Conservation (phyloP, 2,888 invertebrate species). For the Zootermopsis nevadensis region DNA sequence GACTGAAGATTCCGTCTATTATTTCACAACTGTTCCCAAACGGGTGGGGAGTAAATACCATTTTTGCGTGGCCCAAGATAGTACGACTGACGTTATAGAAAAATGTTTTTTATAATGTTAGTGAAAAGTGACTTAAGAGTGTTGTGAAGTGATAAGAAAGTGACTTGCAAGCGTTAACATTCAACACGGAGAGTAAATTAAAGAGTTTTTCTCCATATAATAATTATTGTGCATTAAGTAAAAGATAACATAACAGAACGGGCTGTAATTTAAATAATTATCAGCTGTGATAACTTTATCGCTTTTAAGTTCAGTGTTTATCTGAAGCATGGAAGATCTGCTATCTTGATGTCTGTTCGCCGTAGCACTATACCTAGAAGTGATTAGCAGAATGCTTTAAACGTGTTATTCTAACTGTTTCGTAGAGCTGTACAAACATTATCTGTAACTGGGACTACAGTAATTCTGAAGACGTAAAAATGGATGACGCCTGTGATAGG, state of each 20-base stretch:
- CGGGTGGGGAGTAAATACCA: background rate
- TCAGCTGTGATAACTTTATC: background rate
- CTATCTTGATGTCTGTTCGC: background rate
- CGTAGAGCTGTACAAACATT: background rate
- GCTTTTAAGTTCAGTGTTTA: background rate
- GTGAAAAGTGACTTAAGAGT: no score
- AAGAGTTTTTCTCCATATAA: no score
- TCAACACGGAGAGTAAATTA: no score
- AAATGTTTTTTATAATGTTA: no score
- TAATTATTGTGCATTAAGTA: no score
- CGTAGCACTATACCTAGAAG: background rate
- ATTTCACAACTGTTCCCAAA: background rate
- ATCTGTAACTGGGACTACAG: background rate
- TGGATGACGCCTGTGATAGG: constrained; percentile 24
- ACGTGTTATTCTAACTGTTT: background rate
- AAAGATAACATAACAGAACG: no score
- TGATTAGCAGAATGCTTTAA: constrained; percentile 5
- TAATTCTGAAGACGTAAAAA: background rate
- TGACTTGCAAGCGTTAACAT: no score
- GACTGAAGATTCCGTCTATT: background rate
- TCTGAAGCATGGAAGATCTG: no score
- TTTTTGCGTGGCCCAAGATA: no score
- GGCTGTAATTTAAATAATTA: background rate
- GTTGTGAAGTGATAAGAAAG: no score
- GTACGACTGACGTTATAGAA: no score